phyloP scores from a whole-genome alignment of 64 coral and sea anemone species.

The Pocillopora damicornis region DNA sequence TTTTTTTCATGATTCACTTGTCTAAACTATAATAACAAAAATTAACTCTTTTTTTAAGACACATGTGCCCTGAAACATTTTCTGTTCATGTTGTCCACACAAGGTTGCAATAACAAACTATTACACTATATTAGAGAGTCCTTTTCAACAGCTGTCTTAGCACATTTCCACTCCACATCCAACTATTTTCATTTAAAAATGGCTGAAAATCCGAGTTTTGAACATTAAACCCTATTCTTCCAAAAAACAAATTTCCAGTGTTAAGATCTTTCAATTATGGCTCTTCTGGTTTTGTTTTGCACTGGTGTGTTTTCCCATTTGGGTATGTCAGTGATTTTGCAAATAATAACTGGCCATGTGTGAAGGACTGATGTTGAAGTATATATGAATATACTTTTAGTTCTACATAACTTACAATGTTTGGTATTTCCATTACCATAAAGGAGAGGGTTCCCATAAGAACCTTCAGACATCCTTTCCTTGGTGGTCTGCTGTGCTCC shows the following conservation, averaged over 20 bases:
- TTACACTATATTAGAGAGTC: too few relatives aligned
- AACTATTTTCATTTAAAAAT: too few relatives aligned
- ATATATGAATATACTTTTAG: slow-evolving; percentile 21
- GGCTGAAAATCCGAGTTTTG: too few relatives aligned
- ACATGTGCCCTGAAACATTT: too few relatives aligned
- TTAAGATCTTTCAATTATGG: not conserved
- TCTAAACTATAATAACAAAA: too few relatives aligned
- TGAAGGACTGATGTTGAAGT: not conserved
- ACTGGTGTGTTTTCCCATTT: not conserved
- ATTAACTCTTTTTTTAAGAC: too few relatives aligned
- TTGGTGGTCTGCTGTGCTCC: slow-evolving; percentile 23
- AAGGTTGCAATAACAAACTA: too few relatives aligned
- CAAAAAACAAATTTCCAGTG: slow-evolving; percentile 6
- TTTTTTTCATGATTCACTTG: too few relatives aligned
- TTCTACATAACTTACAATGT: slow-evolving; percentile 35
- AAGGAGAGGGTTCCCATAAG: slow-evolving; percentile 14
- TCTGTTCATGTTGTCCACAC: too few relatives aligned
- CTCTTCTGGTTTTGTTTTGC: slow-evolving; percentile 1
- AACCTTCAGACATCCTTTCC: slow-evolving; percentile 28
- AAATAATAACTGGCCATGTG: slow-evolving; percentile 9
- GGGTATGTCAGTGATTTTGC: not conserved
- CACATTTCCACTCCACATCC: too few relatives aligned
- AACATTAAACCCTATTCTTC: not conserved
- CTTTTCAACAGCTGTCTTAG: too few relatives aligned
- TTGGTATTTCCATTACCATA: not conserved